These are phyloP conservation scores for Neoascia interrupta DNA, from an alignment of 2,888 invertebrate genomes.

Conservation along the genomic window DNA sequence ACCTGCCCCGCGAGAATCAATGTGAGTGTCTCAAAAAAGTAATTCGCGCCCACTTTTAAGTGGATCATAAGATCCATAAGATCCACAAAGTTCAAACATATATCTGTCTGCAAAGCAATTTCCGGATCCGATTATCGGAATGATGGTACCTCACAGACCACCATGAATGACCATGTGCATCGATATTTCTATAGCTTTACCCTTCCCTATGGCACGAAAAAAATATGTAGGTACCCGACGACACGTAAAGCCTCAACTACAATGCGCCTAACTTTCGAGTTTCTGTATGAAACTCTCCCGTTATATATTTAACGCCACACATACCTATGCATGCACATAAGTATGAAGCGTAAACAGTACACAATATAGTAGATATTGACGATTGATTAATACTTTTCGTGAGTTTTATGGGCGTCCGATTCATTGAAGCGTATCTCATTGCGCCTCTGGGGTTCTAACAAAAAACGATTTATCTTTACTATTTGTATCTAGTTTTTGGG, in stretches of 20 bases:
- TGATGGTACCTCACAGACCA: conserved; percentile 2
- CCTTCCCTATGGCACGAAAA: too few relatives aligned
- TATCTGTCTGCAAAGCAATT: too few relatives aligned
- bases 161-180: conserved; percentile 5
- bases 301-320: background rate
- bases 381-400: conserved; percentile 43
- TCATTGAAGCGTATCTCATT: conserved; percentile 35
- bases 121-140: conserved; percentile 18
- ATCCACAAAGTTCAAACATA: conserved; percentile 17
- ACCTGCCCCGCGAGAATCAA: too few relatives aligned
- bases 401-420: conserved; percentile 46
- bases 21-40: background rate
- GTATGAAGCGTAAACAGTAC: too few relatives aligned
- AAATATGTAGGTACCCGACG: too few relatives aligned
- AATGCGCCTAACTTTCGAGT: too few relatives aligned
- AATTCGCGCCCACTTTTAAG: conserved; percentile 42
- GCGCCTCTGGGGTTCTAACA: background rate
- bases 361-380: too few relatives aligned
- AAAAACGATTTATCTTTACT: conserved; percentile 5
- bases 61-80: background rate
- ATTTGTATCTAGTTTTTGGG: conserved; percentile 35
- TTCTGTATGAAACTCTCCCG: conserved; percentile 20
- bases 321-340: too few relatives aligned
- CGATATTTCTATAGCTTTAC: too few relatives aligned
- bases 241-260: too few relatives aligned